Base-by-base conservation (phyloP, 2,888 invertebrate genomes). In the Tanypteryx hageni region DNA sequence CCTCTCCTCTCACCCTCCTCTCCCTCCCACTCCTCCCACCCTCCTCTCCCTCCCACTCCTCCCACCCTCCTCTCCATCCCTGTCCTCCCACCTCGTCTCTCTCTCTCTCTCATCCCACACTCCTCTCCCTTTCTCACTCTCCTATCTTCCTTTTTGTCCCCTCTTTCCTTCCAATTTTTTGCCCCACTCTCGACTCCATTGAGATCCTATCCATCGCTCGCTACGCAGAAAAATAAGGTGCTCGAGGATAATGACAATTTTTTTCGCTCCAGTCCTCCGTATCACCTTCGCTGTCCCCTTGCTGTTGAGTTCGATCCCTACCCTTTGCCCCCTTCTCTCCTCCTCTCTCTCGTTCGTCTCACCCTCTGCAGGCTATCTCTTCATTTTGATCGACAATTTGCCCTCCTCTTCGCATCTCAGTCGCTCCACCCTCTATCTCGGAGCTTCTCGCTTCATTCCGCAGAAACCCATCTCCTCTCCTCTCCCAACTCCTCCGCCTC, bases 161-260 rank as follows among this genome's bases (percentile, higher is more conserved):
- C 57, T 9, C 83, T 11, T 44, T n/a, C 83, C 83, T 83, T 56
- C 14, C 44, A 1, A 56, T 57, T 83, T 83, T 57, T 57, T 83
- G 83, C 44, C 57, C 56, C 44, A 1, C 44, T 44, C 83, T 44
- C 56, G 16, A n/a, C 83, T 57, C 56, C 83, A 57, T 27, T 83
- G 44, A 57, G 9, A 83, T 56, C 56, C 83, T 57, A 83, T 83
- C 83, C 44, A 83, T 83, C 83, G 44, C 83, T 56, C 57, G 31
- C 83, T 57, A 44, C 56, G 56, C 56, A 57, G 83, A 57, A 83
- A 83, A 83, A 83, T 83, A 83, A 83, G 56, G 83, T 83, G 83
- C 56, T 14, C n/a, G 83, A 44, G 56, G 56, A 56, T 83, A 57
- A 83, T 83, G 57, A 83, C 57, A n/a, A 83, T 57, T 83, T 83